Percentiles rank a stretch among this genome's conserved stretches.
Conservation (phyloP, 2,888 invertebrate genomes). For the Tetragnatha montana region DNA sequence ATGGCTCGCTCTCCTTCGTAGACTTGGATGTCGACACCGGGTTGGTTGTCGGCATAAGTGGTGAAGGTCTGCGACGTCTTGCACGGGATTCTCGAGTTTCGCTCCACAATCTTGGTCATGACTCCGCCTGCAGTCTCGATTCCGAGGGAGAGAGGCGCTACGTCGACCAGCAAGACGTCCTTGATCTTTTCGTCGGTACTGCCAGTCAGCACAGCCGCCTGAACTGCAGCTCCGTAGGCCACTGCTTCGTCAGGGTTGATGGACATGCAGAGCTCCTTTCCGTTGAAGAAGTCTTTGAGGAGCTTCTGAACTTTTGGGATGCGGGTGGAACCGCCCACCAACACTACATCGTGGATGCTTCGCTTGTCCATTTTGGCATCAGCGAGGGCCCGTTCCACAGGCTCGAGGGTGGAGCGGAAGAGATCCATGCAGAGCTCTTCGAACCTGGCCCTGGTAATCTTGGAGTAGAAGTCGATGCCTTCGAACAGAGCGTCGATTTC, state of each 20-base stretch:
- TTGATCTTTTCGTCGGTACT: conserved; percentile 79
- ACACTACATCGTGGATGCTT: conserved; percentile 85
- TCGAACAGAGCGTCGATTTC: conserved; percentile 73
- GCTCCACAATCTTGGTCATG: conserved; percentile 88
- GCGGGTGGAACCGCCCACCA: conserved; percentile 88
- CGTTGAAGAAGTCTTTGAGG: conserved; percentile 85
- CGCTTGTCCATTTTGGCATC: conserved; percentile 88
- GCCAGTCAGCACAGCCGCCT: conserved; percentile 83
- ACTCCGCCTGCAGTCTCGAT: conserved; percentile 82
- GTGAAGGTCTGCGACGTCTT: conserved; percentile 87
- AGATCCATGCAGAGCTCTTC: conserved; percentile 85
- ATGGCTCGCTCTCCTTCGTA: conserved; percentile 88
- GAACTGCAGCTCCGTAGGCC: conserved; percentile 86
- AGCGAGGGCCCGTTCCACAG: conserved; percentile 85
- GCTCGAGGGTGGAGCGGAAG: conserved; percentile 84
- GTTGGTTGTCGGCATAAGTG: conserved; percentile 94
- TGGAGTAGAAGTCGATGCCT: conserved; percentile 73
- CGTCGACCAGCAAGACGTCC: conserved; percentile 88
- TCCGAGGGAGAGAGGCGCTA: conserved; percentile 80
- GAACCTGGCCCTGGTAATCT: conserved; percentile 80
- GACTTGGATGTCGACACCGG: conserved; percentile 89
- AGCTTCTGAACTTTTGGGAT: conserved; percentile 87
- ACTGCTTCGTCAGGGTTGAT: conserved; percentile 89
- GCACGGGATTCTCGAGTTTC: conserved; percentile 87
- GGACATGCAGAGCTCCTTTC: conserved; percentile 83